Base-by-base conservation (phyloP, 2,113 vertebrate species). In the Pitta sordida region DNA sequence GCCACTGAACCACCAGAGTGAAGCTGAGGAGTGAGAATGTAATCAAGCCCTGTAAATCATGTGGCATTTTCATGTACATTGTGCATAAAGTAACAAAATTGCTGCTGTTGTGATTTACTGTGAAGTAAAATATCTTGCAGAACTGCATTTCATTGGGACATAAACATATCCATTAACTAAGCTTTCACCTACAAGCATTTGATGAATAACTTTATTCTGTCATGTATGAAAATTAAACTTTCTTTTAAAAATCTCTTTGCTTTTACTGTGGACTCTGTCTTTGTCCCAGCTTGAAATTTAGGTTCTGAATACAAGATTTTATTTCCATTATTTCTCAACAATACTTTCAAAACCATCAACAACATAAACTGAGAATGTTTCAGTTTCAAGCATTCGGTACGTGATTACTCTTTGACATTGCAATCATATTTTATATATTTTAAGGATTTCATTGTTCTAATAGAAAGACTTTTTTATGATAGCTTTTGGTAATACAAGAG, bases 51-150 rank as follows among this genome's bases (percentile, higher is more conserved):
- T 90, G 86, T 78, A 92, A 91, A 89, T 87, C 69, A 60, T 55
- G 55, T 49, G 69, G 60, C 59, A 65, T 76, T 59, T 90, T 81
- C 79, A 24, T 52, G 73, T 82, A 68, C 36, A 7, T 44, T 69
- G 78, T 2, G 7, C 1, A 0, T 71, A 81, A 90, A 69, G 15
- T 71, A 94, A 84, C 6, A 29, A 44, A 79, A 37, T 49, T 60
- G 65, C 83, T 87, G 86, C 86, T 79, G 60, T 79, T 91, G 41
- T 91, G 74, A 71, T 94, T 93, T 94, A 88, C 34, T 78, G 17
- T 69, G 59, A 92, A 82, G 19, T n/a, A 62, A 90, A 78, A 81
- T 90, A 59, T 62, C 80, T 86, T 90, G 52, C 82, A 92, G 56
- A 89, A 70, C 37, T 73, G 43, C 49, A 59, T 89, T 84, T 91